Evolutionary conservation across 2,888 invertebrate genomes (phyloP).

Genomic region (Archips xylosteana): DNA sequence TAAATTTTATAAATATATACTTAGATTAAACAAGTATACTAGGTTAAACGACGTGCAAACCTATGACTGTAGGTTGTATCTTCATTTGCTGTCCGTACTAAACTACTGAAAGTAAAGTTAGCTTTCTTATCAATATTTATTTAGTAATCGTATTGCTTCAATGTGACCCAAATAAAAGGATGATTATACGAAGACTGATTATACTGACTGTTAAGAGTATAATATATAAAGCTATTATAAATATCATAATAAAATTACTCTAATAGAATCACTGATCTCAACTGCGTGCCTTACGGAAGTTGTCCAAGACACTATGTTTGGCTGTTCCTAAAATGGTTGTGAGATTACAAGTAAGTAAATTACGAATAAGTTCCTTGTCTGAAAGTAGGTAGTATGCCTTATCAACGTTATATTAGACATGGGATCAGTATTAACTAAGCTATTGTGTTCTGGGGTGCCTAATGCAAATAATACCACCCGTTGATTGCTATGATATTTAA

Average conservation of each 20-base stretch:
- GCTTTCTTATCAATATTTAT: not conserved
- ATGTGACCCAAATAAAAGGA: constrained; percentile 12
- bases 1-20: not conserved
- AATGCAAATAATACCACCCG: constrained; percentile 37
- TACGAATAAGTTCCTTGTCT: not conserved
- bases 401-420: constrained; percentile 10
- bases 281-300: constrained; percentile 19
- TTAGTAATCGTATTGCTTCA: constrained; percentile 17
- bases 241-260: constrained; percentile 32
- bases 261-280: not conserved
- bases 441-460: constrained; percentile 8
- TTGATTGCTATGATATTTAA: constrained; percentile 68
- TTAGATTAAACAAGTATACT: not conserved
- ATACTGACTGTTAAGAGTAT: constrained; percentile 45
- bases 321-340: not conserved
- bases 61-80: constrained; percentile 35
- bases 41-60: constrained; percentile 37
- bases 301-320: not conserved
- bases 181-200: constrained; percentile 49
- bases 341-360: not conserved
- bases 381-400: not conserved
- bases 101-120: not conserved
- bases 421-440: constrained; percentile 9
- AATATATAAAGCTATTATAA: constrained; percentile 7
- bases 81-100: constrained; percentile 37